A percentile compares a stretch with the other conserved stretches of the same genome.
These are phyloP conservation scores for Synanthedon vespiformis DNA, from an alignment of 2,888 invertebrate genomes.

Conservation along the genomic window DNA sequence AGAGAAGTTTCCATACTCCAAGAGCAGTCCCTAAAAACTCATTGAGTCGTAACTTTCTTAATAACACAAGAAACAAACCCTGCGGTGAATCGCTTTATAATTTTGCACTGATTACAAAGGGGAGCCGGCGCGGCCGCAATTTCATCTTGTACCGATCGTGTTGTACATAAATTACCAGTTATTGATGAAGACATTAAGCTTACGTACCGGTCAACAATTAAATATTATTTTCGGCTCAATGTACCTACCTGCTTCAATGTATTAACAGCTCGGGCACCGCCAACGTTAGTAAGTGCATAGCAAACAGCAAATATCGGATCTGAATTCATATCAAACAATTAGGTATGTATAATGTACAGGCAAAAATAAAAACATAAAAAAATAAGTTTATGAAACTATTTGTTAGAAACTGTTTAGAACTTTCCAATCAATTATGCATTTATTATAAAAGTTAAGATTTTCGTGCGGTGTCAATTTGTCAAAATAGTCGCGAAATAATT, in stretches of 20 bases:
- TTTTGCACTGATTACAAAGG: constrained; percentile 69
- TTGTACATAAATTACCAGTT: constrained; percentile 69
- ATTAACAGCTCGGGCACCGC: too few species aligned
- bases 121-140: constrained; percentile 75
- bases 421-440: too few species aligned
- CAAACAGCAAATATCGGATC: too few species aligned
- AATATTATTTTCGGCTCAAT: constrained; percentile 4
- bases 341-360: too few species aligned
- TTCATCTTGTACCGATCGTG: constrained; percentile 67
- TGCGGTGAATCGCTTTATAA: constrained; percentile 65
- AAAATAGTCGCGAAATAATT: too few species aligned
- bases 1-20: neutral
- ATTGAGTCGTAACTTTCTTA: constrained; percentile 50
- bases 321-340: too few species aligned
- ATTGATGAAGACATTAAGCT: constrained; percentile 71
- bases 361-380: too few species aligned
- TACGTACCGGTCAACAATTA: constrained; percentile 48
- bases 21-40: constrained; percentile 7
- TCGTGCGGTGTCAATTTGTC: too few species aligned
- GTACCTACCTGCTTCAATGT: neutral
- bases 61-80: constrained; percentile 42
- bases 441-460: too few species aligned
- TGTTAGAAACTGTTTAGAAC: too few species aligned
- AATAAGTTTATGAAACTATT: too few species aligned
- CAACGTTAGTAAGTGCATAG: too few species aligned